These are phyloP conservation scores for Enoplosus armatus DNA, from an alignment of 2,797 vertebrate genomes.

Conservation along the genomic window DNA sequence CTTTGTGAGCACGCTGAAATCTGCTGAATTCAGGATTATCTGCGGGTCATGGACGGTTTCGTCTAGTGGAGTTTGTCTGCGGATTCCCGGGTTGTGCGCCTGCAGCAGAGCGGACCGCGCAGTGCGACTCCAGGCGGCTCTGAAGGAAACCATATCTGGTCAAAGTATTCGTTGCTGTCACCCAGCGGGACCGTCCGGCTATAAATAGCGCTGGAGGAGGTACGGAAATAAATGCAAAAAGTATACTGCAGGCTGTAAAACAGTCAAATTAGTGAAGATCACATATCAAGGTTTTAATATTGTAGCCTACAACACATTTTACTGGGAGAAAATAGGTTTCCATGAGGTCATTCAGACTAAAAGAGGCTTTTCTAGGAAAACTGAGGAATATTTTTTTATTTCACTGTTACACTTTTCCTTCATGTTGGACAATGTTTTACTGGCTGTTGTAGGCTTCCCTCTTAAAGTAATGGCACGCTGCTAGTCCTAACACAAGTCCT, in stretches of 20 bases:
- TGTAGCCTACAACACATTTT: not conserved
- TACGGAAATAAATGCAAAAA: conserved; percentile 80
- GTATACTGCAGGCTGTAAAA: conserved; percentile 24
- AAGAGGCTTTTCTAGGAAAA: not conserved
- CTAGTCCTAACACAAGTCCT: not conserved
- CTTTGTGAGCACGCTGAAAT: conserved; percentile 2
- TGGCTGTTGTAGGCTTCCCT: conserved; percentile 1
- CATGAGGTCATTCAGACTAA: not conserved
- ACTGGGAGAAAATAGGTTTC: not conserved
- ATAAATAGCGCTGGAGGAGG: conserved; percentile 90
- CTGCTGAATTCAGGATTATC: conserved; percentile 37
- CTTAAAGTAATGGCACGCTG: conserved; percentile 12
- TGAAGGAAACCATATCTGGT: conserved; percentile 92
- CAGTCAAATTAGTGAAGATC: conserved; percentile 15
- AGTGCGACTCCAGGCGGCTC: conserved; percentile 75
- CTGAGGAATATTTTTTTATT: not conserved
- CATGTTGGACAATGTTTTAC: not conserved
- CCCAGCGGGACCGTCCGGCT: conserved; percentile 85
- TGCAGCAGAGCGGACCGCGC: conserved; percentile 53
- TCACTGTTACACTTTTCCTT: not conserved
- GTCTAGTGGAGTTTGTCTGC: conserved; percentile 23
- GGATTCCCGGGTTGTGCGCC: conserved; percentile 37
- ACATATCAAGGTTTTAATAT: not conserved
- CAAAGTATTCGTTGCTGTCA: conserved; percentile 92
- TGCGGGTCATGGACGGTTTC: conserved; percentile 48